A percentile compares a stretch with the other conserved stretches of the same genome.
Evolutionary conservation across 2,797 vertebrate species (phyloP).

Genomic region (Cyclopterus lumpus): DNA sequence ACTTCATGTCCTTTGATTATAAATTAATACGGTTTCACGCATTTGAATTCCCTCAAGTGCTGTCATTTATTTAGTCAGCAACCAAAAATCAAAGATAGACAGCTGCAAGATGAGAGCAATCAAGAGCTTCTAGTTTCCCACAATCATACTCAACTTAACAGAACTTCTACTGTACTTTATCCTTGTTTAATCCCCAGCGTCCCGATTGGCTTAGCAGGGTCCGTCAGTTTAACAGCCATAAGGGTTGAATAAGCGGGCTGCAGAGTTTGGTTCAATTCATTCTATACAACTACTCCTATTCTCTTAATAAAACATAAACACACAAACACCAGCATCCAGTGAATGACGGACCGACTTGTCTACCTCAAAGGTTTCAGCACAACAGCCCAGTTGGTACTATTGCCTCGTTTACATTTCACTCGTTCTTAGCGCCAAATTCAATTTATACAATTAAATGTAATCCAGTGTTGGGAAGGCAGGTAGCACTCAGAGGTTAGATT

Average conservation of each 20-base stretch:
- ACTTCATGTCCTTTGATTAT: constrained; percentile 28
- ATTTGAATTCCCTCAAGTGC: constrained; percentile 23
- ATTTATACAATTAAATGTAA: constrained; percentile 67
- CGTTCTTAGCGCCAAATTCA: constrained; percentile 46
- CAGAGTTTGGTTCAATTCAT: constrained; percentile 47
- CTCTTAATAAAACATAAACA: constrained; percentile 30
- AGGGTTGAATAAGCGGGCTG: constrained; percentile 39
- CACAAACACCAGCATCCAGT: constrained; percentile 14
- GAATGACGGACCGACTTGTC: constrained; percentile 43
- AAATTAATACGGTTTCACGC: constrained; percentile 8
- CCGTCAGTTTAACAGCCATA: constrained; percentile 44
- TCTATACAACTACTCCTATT: constrained; percentile 35
- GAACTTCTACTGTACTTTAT: constrained; percentile 48
- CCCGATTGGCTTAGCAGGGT: constrained; percentile 34
- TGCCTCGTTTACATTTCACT: constrained; percentile 51
- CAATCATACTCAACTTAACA: constrained; percentile 34
- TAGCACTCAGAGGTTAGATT: constrained; percentile 66
- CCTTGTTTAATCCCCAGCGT: constrained; percentile 57
- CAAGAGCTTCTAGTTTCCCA: constrained; percentile 11
- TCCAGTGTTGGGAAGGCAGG: constrained; percentile 49
- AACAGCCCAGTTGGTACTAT: constrained; percentile 38
- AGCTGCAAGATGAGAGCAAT: constrained; percentile 43
- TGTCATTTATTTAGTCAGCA: constrained; percentile 42
- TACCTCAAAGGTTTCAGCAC: constrained; percentile 45
- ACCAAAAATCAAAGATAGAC: constrained; percentile 40